Conservation (phyloP, 30 jellyfish, hydroid and myxozoan species). For the Aurelia aurita region DNA sequence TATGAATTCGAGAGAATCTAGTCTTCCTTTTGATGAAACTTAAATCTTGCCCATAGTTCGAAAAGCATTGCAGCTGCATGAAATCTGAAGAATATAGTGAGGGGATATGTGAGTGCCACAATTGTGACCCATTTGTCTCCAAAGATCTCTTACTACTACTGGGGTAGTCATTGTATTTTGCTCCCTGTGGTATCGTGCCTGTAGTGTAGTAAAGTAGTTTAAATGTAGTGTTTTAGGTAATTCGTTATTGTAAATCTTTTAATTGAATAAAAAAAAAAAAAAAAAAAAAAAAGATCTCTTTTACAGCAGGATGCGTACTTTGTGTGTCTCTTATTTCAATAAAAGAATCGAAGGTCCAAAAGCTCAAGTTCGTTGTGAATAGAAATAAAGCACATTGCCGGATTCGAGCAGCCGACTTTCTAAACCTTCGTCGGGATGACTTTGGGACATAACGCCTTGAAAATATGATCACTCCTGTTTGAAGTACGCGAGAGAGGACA, state of each 20-base stretch:
- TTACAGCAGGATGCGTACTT: constrained; percentile 32
- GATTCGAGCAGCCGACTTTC: constrained; percentile 4
- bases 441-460: constrained; percentile 6
- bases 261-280: too few species aligned
- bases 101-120: constrained; percentile 22
- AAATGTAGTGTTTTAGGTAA: too few species aligned
- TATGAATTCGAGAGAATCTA: too few species aligned
- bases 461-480: background rate
- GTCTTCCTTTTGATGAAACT: background rate
- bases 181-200: too few species aligned
- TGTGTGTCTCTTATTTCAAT: constrained; percentile 32
- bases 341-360: constrained; percentile 46
- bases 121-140: constrained; percentile 14
- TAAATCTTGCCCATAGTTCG: constrained; percentile 34
- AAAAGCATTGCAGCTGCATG: constrained; percentile 52
- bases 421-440: background rate
- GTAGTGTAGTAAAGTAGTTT: too few species aligned
- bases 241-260: too few species aligned
- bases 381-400: constrained; percentile 25
- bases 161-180: too few species aligned
- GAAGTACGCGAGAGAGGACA: background rate
- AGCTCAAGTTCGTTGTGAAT: constrained; percentile 25
- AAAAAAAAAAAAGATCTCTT: too few species aligned
- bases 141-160: too few species aligned
- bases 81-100: constrained; percentile 40